Evolutionary conservation across 2,113 vertebrate species (phyloP).

Genomic region (Zosterops lateralis): DNA sequence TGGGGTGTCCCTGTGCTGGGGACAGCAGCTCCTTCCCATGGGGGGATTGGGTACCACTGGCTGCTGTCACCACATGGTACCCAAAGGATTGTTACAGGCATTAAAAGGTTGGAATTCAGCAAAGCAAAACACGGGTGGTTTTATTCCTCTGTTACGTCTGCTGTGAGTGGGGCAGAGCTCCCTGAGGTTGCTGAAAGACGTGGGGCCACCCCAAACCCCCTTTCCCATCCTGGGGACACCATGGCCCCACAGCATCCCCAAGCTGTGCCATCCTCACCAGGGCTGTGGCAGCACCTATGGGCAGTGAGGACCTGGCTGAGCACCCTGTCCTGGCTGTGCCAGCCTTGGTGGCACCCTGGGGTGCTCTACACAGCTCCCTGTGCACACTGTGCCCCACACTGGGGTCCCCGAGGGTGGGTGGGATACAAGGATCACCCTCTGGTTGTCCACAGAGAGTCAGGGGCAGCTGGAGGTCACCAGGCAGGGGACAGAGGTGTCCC

Average conservation of each 20-base stretch:
- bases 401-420: rapidly evolving
- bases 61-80: not conserved
- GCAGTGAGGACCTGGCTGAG: not conserved
- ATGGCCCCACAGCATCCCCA: rapidly evolving
- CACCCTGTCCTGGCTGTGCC: not conserved
- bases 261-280: not conserved
- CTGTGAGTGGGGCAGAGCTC: not conserved
- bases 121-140: not conserved
- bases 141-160: not conserved
- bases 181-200: rapidly evolving
- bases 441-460: too few relatives aligned
- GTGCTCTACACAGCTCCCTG: not conserved
- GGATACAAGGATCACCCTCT: not conserved
- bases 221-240: not conserved
- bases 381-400: not conserved
- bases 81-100: not conserved
- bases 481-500: not conserved
- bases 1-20: rapidly evolving
- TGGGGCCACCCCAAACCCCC: not conserved
- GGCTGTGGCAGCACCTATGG: not conserved
- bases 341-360: not conserved
- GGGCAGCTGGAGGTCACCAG: not conserved
- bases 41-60: not conserved
- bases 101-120: not conserved
- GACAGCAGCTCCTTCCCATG: not conserved